phyloP scores from a whole-genome alignment of 2,797 vertebrate species.

The Danio choprae region DNA sequence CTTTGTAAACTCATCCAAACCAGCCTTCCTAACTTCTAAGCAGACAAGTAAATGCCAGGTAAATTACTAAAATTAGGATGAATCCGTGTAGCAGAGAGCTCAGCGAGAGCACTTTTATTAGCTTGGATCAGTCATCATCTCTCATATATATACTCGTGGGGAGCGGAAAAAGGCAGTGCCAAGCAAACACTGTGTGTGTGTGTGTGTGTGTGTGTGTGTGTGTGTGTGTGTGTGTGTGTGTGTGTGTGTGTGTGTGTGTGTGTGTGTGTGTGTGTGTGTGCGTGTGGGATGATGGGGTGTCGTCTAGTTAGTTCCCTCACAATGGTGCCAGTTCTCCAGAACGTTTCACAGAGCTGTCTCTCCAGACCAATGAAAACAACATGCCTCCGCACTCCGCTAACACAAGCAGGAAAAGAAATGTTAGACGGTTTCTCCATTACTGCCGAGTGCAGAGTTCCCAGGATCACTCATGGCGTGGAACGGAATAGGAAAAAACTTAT shows the following conservation, averaged over 20 bases:
- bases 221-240: conserved; percentile 47
- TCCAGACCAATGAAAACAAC: conserved; percentile 61
- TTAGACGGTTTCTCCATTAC: conserved; percentile 50
- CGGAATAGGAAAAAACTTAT: conserved; percentile 49
- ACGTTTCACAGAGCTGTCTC: conserved; percentile 42
- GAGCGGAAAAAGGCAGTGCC: conserved; percentile 22
- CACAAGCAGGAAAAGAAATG: conserved; percentile 60
- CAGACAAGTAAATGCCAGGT: conserved; percentile 48
- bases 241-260: conserved; percentile 48
- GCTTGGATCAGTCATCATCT: conserved; percentile 57
- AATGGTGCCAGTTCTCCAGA: conserved; percentile 41
- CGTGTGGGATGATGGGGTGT: conserved; percentile 19
- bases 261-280: conserved; percentile 50
- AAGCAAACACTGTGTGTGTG: conserved; percentile 43
- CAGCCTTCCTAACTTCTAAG: conserved; percentile 31
- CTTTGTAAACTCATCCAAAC: conserved; percentile 38
- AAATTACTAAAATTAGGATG: conserved; percentile 44
- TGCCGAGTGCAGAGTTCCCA: conserved; percentile 40
- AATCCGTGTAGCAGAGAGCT: not conserved
- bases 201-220: no score
- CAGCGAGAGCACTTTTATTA: conserved; percentile 55
- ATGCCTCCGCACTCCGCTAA: conserved; percentile 31
- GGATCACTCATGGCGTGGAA: conserved; percentile 44
- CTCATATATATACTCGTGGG: conserved; percentile 44
- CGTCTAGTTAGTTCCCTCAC: conserved; percentile 43